Evolutionary conservation across 2,888 invertebrate species (phyloP).

Genomic region (Ectemnius continuus): DNA sequence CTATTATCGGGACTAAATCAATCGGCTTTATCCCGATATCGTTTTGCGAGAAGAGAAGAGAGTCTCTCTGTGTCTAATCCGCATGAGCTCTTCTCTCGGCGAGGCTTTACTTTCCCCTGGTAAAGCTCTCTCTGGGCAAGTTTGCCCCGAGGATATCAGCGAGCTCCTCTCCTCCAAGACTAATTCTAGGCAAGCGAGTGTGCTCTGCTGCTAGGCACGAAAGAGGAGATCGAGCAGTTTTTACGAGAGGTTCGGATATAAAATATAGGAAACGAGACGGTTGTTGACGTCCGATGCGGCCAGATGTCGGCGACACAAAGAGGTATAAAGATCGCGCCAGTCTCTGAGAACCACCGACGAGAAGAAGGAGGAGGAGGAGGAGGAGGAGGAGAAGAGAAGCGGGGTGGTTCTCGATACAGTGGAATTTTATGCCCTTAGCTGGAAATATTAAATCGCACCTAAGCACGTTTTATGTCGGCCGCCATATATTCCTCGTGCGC

Average conservation of each 20-base stretch:
- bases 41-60: slow-evolving; percentile 58
- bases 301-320: slow-evolving; percentile 64
- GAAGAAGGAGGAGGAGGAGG: neutral
- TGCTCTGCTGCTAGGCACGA: slow-evolving; percentile 18
- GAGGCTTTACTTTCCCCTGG: slow-evolving; percentile 55
- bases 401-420: slow-evolving; percentile 61
- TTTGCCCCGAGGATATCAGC: neutral
- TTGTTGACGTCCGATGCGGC: slow-evolving; percentile 51
- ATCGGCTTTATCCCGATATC: slow-evolving; percentile 70
- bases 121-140: neutral
- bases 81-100: slow-evolving; percentile 65
- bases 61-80: slow-evolving; percentile 60
- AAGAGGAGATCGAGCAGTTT: slow-evolving; percentile 41
- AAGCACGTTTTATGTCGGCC: slow-evolving; percentile 76
- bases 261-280: slow-evolving; percentile 47
- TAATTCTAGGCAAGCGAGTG: slow-evolving; percentile 6
- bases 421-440: slow-evolving; percentile 76
- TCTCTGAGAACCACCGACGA: no score
- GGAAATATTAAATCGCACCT: slow-evolving; percentile 78
- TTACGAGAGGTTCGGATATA: slow-evolving; percentile 49
- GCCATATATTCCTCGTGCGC: slow-evolving; percentile 64
- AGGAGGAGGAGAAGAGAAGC: slow-evolving; percentile 29
- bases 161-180: neutral
- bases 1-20: slow-evolving; percentile 72
- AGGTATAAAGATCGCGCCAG: slow-evolving; percentile 35